phyloP scores from a whole-genome alignment of 2,797 vertebrate genomes.

The Anabas testudineus region DNA sequence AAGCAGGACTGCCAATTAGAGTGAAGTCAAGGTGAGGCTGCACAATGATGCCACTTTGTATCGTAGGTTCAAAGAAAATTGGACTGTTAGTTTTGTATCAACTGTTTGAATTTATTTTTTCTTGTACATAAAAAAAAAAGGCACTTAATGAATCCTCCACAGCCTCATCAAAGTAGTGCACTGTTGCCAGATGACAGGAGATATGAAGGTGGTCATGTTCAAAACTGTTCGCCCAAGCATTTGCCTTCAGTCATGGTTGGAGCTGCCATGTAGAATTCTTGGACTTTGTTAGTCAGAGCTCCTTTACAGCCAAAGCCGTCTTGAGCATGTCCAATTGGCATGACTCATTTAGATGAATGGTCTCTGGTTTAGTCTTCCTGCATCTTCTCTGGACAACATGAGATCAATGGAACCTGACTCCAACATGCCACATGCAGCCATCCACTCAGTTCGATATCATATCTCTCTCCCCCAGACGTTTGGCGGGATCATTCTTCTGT shows the following conservation, averaged over 20 bases:
- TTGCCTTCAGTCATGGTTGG: slow-evolving; percentile 11
- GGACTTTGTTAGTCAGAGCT: slow-evolving; percentile 3
- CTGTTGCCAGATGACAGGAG: slow-evolving; percentile 15
- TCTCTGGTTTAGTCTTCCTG: slow-evolving; percentile 40
- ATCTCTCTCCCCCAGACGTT: slow-evolving; percentile 47
- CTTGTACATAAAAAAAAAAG: slow-evolving; percentile 3
- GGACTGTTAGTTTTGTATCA: slow-evolving; percentile 11
- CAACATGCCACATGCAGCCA: slow-evolving; percentile 38
- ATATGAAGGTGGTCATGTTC: slow-evolving; percentile 1
- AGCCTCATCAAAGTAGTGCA: slow-evolving; percentile 8
- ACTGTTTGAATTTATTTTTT: not conserved
- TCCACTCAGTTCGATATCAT: slow-evolving; percentile 42
- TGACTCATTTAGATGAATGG: slow-evolving; percentile 11
- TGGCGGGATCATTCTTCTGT: slow-evolving; percentile 24
- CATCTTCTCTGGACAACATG: slow-evolving; percentile 17
- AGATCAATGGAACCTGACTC: slow-evolving; percentile 45
- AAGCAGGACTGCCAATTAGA: slow-evolving; percentile 41
- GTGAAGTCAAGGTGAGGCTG: slow-evolving; percentile 27
- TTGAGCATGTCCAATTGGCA: slow-evolving; percentile 7
- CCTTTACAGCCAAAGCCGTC: slow-evolving; percentile 4
- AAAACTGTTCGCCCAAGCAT: slow-evolving; percentile 3
- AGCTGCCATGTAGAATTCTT: not conserved
- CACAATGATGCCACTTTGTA: slow-evolving; percentile 4
- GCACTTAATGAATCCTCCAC: slow-evolving; percentile 1
- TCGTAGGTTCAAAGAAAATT: slow-evolving; percentile 23